Conservation (phyloP, 2,113 vertebrate species). For the Hydrochoerus hydrochaeris region DNA sequence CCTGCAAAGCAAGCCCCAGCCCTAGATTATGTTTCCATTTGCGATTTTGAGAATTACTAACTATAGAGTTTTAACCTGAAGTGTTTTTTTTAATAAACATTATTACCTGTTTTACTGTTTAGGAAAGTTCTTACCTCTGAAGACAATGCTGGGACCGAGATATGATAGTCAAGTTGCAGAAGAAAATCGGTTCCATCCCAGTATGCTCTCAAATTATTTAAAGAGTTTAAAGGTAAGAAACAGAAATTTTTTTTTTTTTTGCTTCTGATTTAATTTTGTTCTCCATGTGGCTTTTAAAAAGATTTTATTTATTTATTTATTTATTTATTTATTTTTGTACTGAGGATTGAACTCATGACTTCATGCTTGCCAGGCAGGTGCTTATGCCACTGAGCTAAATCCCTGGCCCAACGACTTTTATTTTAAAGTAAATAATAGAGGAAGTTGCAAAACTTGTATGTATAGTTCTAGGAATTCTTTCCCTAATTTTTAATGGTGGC, state of each 20-base stretch:
- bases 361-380: too few relatives aligned
- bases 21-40: conserved; percentile 58
- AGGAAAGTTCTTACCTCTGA: conserved; percentile 98
- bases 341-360: too few relatives aligned
- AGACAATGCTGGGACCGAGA: conserved; percentile 97
- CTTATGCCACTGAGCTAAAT: too few relatives aligned
- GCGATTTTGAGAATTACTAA: conserved; percentile 50
- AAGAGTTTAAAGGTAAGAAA: conserved; percentile 96
- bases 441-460: neutral
- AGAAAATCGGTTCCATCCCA: conserved; percentile 96
- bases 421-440: conserved; percentile 17
- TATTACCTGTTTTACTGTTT: conserved; percentile 63
- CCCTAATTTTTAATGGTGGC: neutral
- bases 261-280: conserved; percentile 30
- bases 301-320: too few relatives aligned
- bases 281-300: neutral
- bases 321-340: too few relatives aligned
- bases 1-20: too few relatives aligned
- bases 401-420: too few relatives aligned
- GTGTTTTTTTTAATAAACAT: conserved; percentile 64
- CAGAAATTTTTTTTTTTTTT: neutral
- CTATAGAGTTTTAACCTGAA: conserved; percentile 53
- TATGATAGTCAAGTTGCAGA: conserved; percentile 97
- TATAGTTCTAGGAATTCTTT: neutral
- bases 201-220: conserved; percentile 97